Base-by-base conservation (phyloP, 1,140 invertebrate genomes). In the Gerris buenoi region DNA sequence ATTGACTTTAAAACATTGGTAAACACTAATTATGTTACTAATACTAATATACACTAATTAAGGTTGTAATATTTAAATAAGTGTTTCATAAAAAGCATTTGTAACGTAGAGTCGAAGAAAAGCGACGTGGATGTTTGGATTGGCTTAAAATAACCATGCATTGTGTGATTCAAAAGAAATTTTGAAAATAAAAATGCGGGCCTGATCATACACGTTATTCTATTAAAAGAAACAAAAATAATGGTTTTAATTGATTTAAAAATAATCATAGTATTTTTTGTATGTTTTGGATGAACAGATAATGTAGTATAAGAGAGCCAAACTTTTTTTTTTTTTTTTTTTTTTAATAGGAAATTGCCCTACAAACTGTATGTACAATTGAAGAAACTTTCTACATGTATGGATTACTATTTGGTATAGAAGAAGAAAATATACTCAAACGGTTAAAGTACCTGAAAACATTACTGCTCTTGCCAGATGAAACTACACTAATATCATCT, bases 381-480 rank as follows among this genome's bases (percentile, higher is more conserved):
- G 83, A 84, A 61, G 89, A 91, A 69, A 91, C 91, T 0, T 79
- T 96, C 2, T 85, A 84, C 67, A 96, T 92, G 77, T 96, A 95
- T 77, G 93, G 93, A 0, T 80, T 87, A 27, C 86, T 96, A 61
- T 90, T 92, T 73, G 87, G 88, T 13, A 85, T 96, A 81, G 79
- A 80, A 0, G 78, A 82, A 2, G 71, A 79, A 2, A 78, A 80
- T 25, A 87, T 95, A 46, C 76, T 80, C 2, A 80, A 86, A 33
- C 79, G 88, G 70, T 88, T 85, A 69, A 77, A 81, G 26, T 84
- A 88, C 71, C 81, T 95, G 1, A 76, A 83, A 3, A 79, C 84
- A 14, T 80, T 95, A 14, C 77, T 93, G 1, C 85, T 91, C n/a
- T 75, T 93, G 58, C 88, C 89, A 1, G 81, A 82, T 1, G 81